Evolutionary conservation across 2,888 invertebrate species (phyloP), one percentile per base, ranked within the genome.

Genomic region (Pilophorus perplexus): DNA sequence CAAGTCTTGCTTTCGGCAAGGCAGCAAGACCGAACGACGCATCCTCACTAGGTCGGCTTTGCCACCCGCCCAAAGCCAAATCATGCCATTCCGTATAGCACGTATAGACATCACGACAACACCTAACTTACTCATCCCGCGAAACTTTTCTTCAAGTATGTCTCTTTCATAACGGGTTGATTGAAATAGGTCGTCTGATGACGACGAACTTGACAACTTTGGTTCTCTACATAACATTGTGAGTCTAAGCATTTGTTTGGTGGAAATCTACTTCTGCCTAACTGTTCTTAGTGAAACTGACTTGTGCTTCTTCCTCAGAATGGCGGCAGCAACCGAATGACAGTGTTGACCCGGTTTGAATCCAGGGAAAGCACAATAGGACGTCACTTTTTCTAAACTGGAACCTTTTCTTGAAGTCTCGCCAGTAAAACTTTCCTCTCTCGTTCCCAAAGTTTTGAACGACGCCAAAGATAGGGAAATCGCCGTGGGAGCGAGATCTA

Each of bases 121-220:
- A n/a, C n/a, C n/a, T n/a, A n/a, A n/a, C n/a, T n/a, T n/a, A n/a
- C n/a, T n/a, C n/a, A n/a, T n/a, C n/a, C n/a, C n/a, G n/a, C 62
- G 18, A 2, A 62, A 37, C 20, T 48, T 62, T 28, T 62, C 62
- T 46, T 62, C 33, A 6, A 62, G 18, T 27, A 62, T 33, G 5
- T 48, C 46, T 33, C 46, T 44, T 4, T 27, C 23, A 48, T 33
- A 62, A 8, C 46, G 46, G n/a, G 62, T 62, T 8, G 62, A 62
- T 62, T 62, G 12, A 33, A 27, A 62, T 20, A 46, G 1, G n/a
- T 62, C 62, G 12, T 48, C 62, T 8, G 33, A 48, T 14, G 62
- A 62, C n/a, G 46, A 46, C n/a, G 18, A 46, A 46, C 33, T 62
- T 28, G 62, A 62, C n/a, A 40, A 8, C 22, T 22, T 18, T 6